These are phyloP conservation scores for Macrophya annulata DNA, from an alignment of 2,888 invertebrate species.

Conservation along the genomic window DNA sequence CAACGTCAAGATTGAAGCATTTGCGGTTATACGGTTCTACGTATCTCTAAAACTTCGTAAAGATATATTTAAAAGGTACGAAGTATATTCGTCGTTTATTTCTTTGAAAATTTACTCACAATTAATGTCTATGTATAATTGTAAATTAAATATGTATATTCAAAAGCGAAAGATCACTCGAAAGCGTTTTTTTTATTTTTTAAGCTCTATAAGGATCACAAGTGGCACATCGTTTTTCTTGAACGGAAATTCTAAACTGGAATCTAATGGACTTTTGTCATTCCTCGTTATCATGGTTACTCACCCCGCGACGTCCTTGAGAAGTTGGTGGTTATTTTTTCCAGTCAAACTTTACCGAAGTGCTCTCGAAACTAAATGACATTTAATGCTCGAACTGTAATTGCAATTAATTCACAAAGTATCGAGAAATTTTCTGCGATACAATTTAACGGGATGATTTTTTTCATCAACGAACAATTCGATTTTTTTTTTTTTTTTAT, in stretches of 20 bases:
- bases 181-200: neutral
- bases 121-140: neutral
- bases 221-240: neutral
- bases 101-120: neutral
- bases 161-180: neutral
- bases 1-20: neutral
- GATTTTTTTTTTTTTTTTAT: neutral
- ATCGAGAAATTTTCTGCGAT: neutral
- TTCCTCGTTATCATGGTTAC: slow-evolving; percentile 26
- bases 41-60: slow-evolving; percentile 24
- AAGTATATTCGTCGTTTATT: slow-evolving; percentile 3
- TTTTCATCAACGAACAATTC: neutral
- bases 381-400: neutral
- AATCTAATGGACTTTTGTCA: slow-evolving; percentile 35
- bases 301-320: slow-evolving; percentile 4
- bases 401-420: neutral
- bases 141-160: neutral
- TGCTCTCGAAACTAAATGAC: neutral
- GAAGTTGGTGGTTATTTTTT: slow-evolving; percentile 14
- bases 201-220: neutral
- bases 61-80: slow-evolving; percentile 18
- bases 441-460: neutral
- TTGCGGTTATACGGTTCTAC: neutral
- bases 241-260: slow-evolving; percentile 31
- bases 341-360: neutral